Evolutionary conservation across 2,888 invertebrate species (phyloP).

Genomic region (Zaprionus lineosus): DNA sequence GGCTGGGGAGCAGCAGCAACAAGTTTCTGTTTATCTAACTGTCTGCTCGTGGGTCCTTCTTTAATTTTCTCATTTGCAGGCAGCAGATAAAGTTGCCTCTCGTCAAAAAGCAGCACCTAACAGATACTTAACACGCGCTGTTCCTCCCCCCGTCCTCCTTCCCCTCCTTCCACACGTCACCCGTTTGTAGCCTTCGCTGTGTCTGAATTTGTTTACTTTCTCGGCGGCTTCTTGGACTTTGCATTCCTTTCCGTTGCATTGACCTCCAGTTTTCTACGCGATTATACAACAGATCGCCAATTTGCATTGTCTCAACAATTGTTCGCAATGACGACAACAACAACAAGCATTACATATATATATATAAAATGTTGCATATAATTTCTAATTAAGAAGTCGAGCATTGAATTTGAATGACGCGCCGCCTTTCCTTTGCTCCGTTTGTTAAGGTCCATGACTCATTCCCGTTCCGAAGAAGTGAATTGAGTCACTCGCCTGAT

Average conservation of each 20-base stretch:
- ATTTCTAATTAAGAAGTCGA: no score
- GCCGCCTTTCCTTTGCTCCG: constrained; percentile 1
- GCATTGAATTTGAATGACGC: not conserved
- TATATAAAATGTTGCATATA: constrained; percentile 7
- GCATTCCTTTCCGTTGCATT: constrained; percentile 36
- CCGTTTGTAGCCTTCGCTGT: not conserved
- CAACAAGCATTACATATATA: no score
- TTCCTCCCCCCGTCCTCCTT: not conserved
- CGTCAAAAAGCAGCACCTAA: constrained; percentile 24
- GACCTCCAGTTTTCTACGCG: constrained; percentile 33
- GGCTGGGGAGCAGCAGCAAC: constrained; percentile 42
- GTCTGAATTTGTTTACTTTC: constrained; percentile 8
- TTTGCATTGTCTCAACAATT: constrained; percentile 2
- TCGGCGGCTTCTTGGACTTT: constrained; percentile 5
- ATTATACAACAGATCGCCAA: constrained; percentile 31
- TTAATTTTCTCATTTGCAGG: constrained; percentile 50
- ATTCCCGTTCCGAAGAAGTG: not conserved
- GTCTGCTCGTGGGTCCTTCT: constrained; percentile 30
- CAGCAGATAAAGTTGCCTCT: constrained; percentile 29
- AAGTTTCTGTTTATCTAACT: constrained; percentile 57
- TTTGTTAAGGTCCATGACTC: constrained; percentile 7
- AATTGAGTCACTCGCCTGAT: constrained; percentile 19
- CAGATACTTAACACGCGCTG: constrained; percentile 48
- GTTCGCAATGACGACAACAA: not conserved
- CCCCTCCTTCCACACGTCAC: not conserved